A percentile compares a stretch with the other conserved stretches of the same genome.
Evolutionary conservation across 2,113 vertebrate genomes (phyloP).

Genomic region (human (Homo sapiens)): GRCh38 chr7:69727501-69728000

Average conservation of each 20-base stretch:
- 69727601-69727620: neutral
- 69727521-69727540: too few relatives aligned
- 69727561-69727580: too few relatives aligned
- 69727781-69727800: neutral
- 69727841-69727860: neutral
- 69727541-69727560: too few relatives aligned
- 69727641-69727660: conserved; percentile 10
- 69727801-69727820: neutral
- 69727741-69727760: neutral
- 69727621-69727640: neutral
- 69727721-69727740: neutral
- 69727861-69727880: neutral
- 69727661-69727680: neutral
- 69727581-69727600: too few relatives aligned
- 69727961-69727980: neutral
- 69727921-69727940: conserved; percentile 15
- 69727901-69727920: neutral
- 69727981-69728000: neutral
- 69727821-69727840: neutral
- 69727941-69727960: neutral
- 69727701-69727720: neutral
- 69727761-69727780: neutral
- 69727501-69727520: too few relatives aligned
- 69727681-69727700: neutral
- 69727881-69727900: neutral